These are phyloP conservation scores for Caenorhabditis macrosperma DNA, from an alignment of 2,888 invertebrate genomes.

Conservation along the genomic window DNA sequence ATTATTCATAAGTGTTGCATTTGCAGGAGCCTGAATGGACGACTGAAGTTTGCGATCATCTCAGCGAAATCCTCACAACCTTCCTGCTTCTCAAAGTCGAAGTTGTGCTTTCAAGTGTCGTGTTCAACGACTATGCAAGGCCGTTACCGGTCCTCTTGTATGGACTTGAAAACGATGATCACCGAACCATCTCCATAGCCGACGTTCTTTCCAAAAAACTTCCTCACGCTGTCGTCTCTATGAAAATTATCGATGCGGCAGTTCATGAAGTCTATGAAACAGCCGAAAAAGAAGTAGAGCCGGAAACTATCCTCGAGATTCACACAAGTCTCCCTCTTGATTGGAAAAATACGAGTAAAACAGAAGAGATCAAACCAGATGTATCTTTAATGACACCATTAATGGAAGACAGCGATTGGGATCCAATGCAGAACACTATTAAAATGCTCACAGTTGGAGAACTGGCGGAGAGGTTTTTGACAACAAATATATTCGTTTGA, in stretches of 20 bases:
- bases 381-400: neutral
- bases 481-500: neutral
- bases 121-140: conserved; percentile 46
- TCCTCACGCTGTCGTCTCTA: neutral
- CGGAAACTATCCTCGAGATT: conserved; percentile 1
- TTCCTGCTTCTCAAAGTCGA: conserved; percentile 29
- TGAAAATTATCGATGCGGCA: conserved; percentile 28
- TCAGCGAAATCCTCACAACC: conserved; percentile 15
- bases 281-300: neutral
- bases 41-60: conserved; percentile 15
- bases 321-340: conserved; percentile 20
- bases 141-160: conserved; percentile 24
- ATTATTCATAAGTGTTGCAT: neutral
- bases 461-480: conserved; percentile 7
- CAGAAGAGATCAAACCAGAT: neutral
- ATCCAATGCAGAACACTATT: conserved; percentile 34
- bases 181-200: neutral
- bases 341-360: conserved; percentile 22
- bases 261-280: conserved; percentile 23
- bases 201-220: neutral
- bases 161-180: conserved; percentile 5
- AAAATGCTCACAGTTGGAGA: conserved; percentile 20
- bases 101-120: conserved; percentile 30
- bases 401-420: conserved; percentile 32
- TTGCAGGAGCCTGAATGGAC: conserved; percentile 37